A percentile compares a stretch with the other conserved stretches of the same genome.
Evolutionary conservation across 92 coral and sea anemone species (phyloP).

Genomic region (Micromussa lordhowensis): DNA sequence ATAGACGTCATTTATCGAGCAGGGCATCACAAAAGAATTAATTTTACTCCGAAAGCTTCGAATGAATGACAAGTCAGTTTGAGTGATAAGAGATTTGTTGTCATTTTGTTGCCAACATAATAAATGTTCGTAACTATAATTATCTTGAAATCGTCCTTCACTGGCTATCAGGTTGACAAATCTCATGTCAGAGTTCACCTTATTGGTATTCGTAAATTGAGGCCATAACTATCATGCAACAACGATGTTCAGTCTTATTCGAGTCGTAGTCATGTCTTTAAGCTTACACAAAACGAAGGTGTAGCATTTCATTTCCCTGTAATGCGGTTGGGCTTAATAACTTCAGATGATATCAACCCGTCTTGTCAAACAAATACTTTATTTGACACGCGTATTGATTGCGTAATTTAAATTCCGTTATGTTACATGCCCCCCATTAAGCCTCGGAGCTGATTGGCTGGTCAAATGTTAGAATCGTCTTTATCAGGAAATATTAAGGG

Average conservation of each 20-base stretch:
- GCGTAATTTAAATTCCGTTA: neutral
- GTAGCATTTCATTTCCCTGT: neutral
- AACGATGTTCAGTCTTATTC: neutral
- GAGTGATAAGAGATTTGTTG: neutral
- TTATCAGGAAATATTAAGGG: no score
- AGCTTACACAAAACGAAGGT: neutral
- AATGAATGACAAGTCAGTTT: slow-evolving; percentile 5
- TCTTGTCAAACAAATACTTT: neutral
- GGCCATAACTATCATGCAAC: neutral
- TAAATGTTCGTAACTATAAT: neutral
- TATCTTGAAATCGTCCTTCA: neutral
- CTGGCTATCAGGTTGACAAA: neutral
- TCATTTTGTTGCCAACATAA: no score
- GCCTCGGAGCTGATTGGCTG: neutral
- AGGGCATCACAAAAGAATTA: slow-evolving; percentile 23
- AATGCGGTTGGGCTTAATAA: slow-evolving; percentile 2
- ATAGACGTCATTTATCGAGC: slow-evolving; percentile 16
- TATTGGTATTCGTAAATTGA: neutral
- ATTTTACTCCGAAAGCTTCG: slow-evolving; percentile 5
- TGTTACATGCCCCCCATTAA: neutral
- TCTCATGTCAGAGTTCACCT: neutral
- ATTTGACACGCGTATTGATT: neutral
- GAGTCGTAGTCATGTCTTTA: neutral
- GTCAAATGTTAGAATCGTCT: neutral
- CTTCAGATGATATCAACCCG: neutral